Evolutionary conservation across 1,140 invertebrate genomes (phyloP), one percentile per base, ranked within the genome.

Genomic region (Vollenhovia emeryi): DNA sequence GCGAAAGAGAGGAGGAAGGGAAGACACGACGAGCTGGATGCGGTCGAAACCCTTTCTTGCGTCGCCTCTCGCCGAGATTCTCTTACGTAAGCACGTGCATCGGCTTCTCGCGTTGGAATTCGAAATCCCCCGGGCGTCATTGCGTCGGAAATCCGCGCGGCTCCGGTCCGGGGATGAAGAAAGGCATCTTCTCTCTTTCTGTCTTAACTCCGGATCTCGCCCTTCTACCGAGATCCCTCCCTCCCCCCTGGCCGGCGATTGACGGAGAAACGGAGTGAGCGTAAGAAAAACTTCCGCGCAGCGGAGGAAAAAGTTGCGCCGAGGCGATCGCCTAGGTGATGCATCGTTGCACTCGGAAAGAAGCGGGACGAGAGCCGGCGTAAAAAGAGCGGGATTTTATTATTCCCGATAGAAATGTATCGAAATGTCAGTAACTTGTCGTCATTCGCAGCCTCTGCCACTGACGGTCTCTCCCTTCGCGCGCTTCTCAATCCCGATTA

Each of bases 31-130:
- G 57, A 62, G 55, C 24, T 45, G 74, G 60, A 66, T 40, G 59
- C 62, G 75, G n/a, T 83, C 66, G 87, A 84, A 68, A 64, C 66
- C 74, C 78, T 90, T 90, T 90, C 89, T 90, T 90, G 71, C 75
- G 11, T 27, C 30, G 66, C n/a, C 73, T 90, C 69, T 89, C 84
- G 83, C 84, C 74, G 62, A 66, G 86, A 86, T 88, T 90, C 83
- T 90, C 86, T 90, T 90, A 90, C 86, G 89, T 90, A 90, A 90
- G 86, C 86, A 75, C 85, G 50, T 30, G 79, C 87, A 68, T 55
- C 36, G 86, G 83, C 78, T 83, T 86, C 86, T 86, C 83, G 45
- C 52, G 78, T 48, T 84, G 88, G 89, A 90, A 90, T 90, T 88
- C 79, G 59, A 86, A 82, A 73, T 90, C 89, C 89, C 89, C 40